Percentiles rank a stretch among this genome's conserved stretches.
Conservation (phyloP, 2,888 invertebrate species). For the Chymomyza procnemis region DNA sequence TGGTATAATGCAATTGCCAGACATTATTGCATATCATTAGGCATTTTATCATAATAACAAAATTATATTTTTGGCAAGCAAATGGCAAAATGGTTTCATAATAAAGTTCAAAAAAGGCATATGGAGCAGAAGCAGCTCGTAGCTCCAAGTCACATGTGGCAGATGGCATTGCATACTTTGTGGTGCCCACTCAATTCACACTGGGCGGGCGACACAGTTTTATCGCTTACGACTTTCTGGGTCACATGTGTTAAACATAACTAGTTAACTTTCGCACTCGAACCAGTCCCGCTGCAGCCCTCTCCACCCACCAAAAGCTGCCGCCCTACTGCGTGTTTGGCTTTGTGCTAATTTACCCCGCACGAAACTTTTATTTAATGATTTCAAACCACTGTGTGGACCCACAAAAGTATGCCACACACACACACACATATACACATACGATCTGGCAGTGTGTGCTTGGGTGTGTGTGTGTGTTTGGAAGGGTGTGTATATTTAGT, state of each 20-base stretch:
- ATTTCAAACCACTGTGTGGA: conserved; percentile 3
- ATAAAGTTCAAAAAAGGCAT: conserved; percentile 14
- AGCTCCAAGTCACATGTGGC: neutral
- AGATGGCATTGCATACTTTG: neutral
- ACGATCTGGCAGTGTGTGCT: conserved; percentile 23
- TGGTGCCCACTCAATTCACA: neutral
- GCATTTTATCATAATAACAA: neutral
- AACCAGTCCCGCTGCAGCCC: neutral
- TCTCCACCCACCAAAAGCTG: neutral
- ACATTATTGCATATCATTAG: conserved; percentile 5
- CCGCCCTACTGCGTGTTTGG: neutral
- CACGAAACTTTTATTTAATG: conserved; percentile 14
- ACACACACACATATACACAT: conserved; percentile 21
- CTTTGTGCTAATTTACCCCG: conserved; percentile 6
- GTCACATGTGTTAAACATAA: conserved; percentile 56
- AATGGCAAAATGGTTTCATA: neutral
- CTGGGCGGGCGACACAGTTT: conserved; percentile 4
- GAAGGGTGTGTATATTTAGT: conserved; percentile 25
- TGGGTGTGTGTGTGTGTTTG: conserved; percentile 10
- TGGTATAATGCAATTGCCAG: neutral
- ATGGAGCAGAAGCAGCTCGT: neutral
- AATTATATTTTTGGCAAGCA: neutral
- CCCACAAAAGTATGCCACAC: conserved; percentile 43
- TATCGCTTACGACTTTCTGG: conserved; percentile 37
- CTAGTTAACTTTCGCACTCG: conserved; percentile 50